Base-by-base conservation (phyloP, 2,113 vertebrate genomes). In the Oncorhynchus keta region DNA sequence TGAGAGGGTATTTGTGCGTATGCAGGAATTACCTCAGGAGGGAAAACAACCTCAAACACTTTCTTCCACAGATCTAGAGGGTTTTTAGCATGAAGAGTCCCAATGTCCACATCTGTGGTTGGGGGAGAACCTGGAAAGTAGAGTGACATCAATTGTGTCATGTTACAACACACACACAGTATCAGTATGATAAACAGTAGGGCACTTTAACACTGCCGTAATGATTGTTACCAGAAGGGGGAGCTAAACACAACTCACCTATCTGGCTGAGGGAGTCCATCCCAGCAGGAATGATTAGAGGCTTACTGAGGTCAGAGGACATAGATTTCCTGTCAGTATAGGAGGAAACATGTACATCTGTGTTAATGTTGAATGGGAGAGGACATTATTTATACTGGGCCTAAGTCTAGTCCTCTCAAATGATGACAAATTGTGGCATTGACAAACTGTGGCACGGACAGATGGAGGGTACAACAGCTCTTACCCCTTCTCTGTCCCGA, bases 21-120 rank as follows among this genome's bases (percentile, higher is more conserved):
- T 30, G 6, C 7, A 5, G 62, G 5, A 72, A 61, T 1, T 87
- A 99, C 98, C 96, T 96, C 94, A 39, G 92, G 87, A 48, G 97
- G 97, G 86, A 99, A 99, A 11, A 93, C 83, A 18, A 81, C 93
- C 84, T 96, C 95, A 83, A 94, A 99, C 12, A 96, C 94, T 79
- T 97, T 98, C 81, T 95, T 97, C 98, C 98, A 99, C 18, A 99
- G 88, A 35, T 99, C 97, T 87, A 96, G 89, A 0, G 98, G 98
- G 26, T 94, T 96, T 78, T 88, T 96, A 71, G 94, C 97, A 81
- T 89, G 90, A 57, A 98, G 76, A 76, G 95, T 94, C 39, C 92
- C 91, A 35, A 98, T 89, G 79, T 96, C 96, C 68, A 93, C 89
- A 12, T 96, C 94, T 61, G 93, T 81, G 20, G 90, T 62, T 3